Percentiles rank a stretch among this genome's conserved stretches.
Evolutionary conservation across 2,888 invertebrate species (phyloP).

Genomic region (Cerceris ruficornis): DNA sequence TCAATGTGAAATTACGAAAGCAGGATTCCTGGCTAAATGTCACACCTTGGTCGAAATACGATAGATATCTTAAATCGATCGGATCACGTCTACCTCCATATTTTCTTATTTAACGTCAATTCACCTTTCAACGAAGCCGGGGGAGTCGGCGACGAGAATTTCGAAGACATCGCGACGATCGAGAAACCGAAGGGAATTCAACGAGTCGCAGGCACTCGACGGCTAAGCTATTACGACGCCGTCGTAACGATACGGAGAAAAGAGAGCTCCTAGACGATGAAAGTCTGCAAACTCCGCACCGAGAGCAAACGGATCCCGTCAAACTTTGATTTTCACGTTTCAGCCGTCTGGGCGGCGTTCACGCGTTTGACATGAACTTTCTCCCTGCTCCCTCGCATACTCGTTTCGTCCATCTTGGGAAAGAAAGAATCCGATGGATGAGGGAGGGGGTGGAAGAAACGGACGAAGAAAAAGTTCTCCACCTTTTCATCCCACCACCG

Average conservation of each 20-base stretch:
- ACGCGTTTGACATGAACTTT: conserved; percentile 59
- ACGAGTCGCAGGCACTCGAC: conserved; percentile 12
- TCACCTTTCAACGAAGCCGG: no score
- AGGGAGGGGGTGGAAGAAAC: conserved; percentile 21
- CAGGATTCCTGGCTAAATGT: no score
- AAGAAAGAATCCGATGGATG: conserved; percentile 21
- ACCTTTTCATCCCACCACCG: no score
- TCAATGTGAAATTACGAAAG: no score
- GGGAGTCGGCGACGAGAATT: no score
- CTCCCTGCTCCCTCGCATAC: conserved; percentile 39
- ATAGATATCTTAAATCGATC: no score
- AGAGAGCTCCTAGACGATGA: conserved; percentile 38
- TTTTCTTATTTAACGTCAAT: no score
- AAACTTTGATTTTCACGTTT: conserved; percentile 68
- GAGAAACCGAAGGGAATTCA: background rate
- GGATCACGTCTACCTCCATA: no score
- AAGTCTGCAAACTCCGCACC: conserved; percentile 54
- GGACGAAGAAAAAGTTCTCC: conserved; percentile 55
- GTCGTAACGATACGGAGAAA: conserved; percentile 21
- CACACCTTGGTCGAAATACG: no score
- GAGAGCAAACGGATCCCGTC: conserved; percentile 65
- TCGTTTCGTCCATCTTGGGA: conserved; percentile 36
- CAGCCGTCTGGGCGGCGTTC: conserved; percentile 31
- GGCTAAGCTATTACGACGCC: conserved; percentile 28
- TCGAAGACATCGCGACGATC: no score